Percentiles rank a stretch among this genome's conserved stretches.
These are phyloP conservation scores for Hyposoter didymator DNA, from an alignment of 2,888 invertebrate species.

Conservation along the genomic window DNA sequence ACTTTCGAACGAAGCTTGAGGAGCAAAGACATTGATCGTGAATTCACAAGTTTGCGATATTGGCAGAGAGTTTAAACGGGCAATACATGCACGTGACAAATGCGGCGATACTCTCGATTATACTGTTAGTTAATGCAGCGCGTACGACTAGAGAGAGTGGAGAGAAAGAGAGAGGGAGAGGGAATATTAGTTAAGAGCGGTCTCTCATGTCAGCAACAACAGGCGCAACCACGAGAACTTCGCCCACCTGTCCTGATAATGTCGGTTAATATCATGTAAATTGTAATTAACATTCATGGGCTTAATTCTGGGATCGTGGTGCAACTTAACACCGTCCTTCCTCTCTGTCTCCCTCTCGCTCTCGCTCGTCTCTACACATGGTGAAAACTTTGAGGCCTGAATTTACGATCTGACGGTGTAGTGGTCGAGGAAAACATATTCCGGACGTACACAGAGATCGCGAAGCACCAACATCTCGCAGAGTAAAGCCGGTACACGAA, in stretches of 20 bases:
- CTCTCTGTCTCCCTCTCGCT: conserved; percentile 8
- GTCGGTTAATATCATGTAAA: conserved; percentile 83
- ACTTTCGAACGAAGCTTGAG: not conserved
- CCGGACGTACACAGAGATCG: conserved; percentile 66
- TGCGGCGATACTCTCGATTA: conserved; percentile 35
- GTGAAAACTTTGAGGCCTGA: conserved; percentile 76
- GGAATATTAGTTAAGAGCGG: conserved; percentile 7
- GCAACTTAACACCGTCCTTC: conserved; percentile 42
- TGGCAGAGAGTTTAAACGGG: conserved; percentile 65
- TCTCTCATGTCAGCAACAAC: conserved; percentile 73
- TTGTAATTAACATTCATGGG: conserved; percentile 83
- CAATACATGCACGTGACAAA: conserved; percentile 40
- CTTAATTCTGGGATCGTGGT: conserved; percentile 77
- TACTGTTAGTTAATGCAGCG: conserved; percentile 63
- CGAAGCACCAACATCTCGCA: conserved; percentile 1
- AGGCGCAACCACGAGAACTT: conserved; percentile 76
- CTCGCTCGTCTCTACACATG: conserved; percentile 12
- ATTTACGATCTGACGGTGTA: conserved; percentile 78
- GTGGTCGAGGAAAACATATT: conserved; percentile 74
- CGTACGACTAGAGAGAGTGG: conserved; percentile 14
- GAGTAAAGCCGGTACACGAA: conserved; percentile 29
- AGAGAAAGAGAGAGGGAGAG: conserved; percentile 28
- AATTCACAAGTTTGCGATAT: conserved; percentile 24
- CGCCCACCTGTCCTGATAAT: conserved; percentile 81
- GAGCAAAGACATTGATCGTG: conserved; percentile 3